These are phyloP conservation scores for Arctocebus calabarensis DNA, from an alignment of 2,797 vertebrate genomes.

Conservation along the genomic window DNA sequence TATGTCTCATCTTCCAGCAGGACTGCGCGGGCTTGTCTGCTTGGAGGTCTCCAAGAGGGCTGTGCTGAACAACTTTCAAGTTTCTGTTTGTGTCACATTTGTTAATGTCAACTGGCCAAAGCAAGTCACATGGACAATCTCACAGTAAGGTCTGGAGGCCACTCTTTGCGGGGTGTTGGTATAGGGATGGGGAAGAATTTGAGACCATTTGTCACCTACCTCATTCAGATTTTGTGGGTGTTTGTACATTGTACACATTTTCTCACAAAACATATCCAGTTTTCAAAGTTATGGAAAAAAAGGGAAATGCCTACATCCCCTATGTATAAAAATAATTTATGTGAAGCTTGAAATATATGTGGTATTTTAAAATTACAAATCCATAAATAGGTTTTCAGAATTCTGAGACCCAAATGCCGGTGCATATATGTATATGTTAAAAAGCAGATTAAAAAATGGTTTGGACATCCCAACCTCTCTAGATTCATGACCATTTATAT, in stretches of 20 bases:
- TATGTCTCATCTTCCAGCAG: neutral
- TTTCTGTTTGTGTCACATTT: neutral
- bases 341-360: neutral
- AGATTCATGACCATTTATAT: neutral
- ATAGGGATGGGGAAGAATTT: neutral
- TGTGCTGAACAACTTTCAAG: neutral
- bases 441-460: conserved; percentile 17
- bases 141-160: neutral
- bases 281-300: conserved; percentile 52
- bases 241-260: neutral
- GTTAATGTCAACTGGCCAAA: neutral
- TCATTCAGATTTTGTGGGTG: neutral
- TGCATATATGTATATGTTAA: conserved; percentile 21
- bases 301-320: neutral
- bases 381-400: neutral
- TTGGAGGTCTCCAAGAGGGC: neutral
- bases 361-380: conserved; percentile 11
- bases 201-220: neutral
- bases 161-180: neutral
- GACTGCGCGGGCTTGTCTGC: neutral
- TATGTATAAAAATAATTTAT: conserved; percentile 30
- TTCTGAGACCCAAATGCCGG: conserved; percentile 26
- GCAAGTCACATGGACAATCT: neutral
- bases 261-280: neutral
- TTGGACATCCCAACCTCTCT: neutral